Base-by-base conservation (phyloP, 2,888 invertebrate genomes). In the Stratiomys singularior region DNA sequence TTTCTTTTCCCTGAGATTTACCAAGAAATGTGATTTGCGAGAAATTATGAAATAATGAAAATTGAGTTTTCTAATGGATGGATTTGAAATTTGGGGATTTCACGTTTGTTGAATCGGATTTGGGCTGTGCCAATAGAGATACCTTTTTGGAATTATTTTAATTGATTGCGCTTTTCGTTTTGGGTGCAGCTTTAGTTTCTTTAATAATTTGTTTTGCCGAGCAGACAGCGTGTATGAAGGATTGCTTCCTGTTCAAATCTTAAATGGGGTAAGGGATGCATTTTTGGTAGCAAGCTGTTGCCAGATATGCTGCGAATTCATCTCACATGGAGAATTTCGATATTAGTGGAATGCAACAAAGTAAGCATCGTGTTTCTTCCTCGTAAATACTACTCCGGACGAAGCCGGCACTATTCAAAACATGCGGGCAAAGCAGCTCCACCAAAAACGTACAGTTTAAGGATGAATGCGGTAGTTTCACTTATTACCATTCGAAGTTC, bases 321-420 rank as follows among this genome's bases (percentile, higher is more conserved):
- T 60, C 23, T 60, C 60, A 60, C 23, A 23, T 23, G 25, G 23
- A 5, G 15, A 0, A 60, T 7, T 18, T 66, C 5, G 56, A 11
- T 46, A 37, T 60, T 30, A 15, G 21, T 30, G 60, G 58, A 74
- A 72, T 72, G 72, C 60, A 60, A 58, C 74, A 58, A 18, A 30
- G 37, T 37, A 15, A 21, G 58, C 27, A 23, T 46, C 1, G 9
- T 46, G n/a, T 23, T 37, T 23, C 60, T 21, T 60, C 37, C 52
- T 37, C 13, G 56, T 30, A 37, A 37, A 74, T 44, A 60, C 21
- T 37, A 44, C 23, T 18, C 7, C 44, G 2, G 18, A 11, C 37
- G 23, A 37, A 52, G 37, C 74, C 58, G 25, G 21, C 58, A 60
- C 37, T 74, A 74, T 74, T 37, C 74, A 15, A 21, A 74, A 60